Percentiles rank a stretch among this genome's conserved stretches.
Conservation (phyloP, 2,888 invertebrate species). For the Crepidodera aurea region DNA sequence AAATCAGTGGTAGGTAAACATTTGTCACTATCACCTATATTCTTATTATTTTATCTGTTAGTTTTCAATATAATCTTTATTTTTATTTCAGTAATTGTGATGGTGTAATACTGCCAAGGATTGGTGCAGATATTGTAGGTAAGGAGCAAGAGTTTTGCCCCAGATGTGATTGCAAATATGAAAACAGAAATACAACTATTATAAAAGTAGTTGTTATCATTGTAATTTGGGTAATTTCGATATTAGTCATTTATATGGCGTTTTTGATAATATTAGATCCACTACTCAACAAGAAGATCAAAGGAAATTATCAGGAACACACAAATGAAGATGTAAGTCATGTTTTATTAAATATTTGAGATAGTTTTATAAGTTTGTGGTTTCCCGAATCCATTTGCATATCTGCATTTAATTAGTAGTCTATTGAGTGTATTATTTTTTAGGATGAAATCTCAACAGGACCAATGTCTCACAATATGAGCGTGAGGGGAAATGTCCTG, state of each 20-base stretch:
- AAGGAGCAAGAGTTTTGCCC: constrained; percentile 89
- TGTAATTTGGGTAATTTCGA: constrained; percentile 95
- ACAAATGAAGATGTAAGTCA: constrained; percentile 91
- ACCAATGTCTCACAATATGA: constrained; percentile 78
- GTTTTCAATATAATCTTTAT: constrained; percentile 14
- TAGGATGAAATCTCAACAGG: constrained; percentile 72
- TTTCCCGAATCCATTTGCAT: not conserved
- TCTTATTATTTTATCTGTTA: too few relatives aligned
- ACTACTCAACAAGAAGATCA: constrained; percentile 86
- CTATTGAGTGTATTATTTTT: constrained; percentile 37
- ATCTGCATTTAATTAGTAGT: not conserved
- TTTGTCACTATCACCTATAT: too few relatives aligned
- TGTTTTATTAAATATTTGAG: constrained; percentile 18
- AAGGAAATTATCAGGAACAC: constrained; percentile 91
- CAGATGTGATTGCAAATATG: constrained; percentile 93
- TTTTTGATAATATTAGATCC: constrained; percentile 98
- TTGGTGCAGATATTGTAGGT: constrained; percentile 75
- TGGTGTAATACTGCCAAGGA: constrained; percentile 75
- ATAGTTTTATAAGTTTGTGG: too few relatives aligned
- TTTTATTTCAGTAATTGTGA: constrained; percentile 84
- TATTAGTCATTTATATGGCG: constrained; percentile 96
- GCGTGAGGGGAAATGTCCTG: constrained; percentile 81
- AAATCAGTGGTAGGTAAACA: constrained; percentile 74
- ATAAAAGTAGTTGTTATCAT: constrained; percentile 98
- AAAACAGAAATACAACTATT: constrained; percentile 92